These are phyloP conservation scores for Drosophila neutralis DNA, from an alignment of 2,888 invertebrate genomes.

Conservation along the genomic window DNA sequence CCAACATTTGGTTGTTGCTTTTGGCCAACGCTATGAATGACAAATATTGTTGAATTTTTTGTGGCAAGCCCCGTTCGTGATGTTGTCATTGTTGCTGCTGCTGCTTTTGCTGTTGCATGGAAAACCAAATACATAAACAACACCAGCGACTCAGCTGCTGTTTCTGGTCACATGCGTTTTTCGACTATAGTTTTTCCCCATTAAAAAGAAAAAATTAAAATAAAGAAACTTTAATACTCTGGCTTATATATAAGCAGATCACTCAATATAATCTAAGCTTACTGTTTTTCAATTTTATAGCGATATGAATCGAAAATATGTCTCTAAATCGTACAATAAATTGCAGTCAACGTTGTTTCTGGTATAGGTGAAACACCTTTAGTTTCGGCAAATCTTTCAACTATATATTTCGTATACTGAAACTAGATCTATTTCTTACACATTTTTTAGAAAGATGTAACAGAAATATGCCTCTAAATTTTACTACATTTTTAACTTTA, in stretches of 20 bases:
- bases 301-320: neutral
- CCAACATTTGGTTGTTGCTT: constrained; percentile 65
- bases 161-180: constrained; percentile 33
- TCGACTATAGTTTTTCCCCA: constrained; percentile 38
- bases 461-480: neutral
- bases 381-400: neutral
- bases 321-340: neutral
- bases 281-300: neutral
- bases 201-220: constrained; percentile 3
- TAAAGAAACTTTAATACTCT: constrained; percentile 32
- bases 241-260: neutral
- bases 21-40: constrained; percentile 56
- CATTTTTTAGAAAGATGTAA: neutral
- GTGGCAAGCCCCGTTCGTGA: constrained; percentile 43
- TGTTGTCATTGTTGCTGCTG: constrained; percentile 35
- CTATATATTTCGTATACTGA: neutral
- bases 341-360: neutral
- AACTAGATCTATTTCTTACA: neutral
- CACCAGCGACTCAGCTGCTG: constrained; percentile 46
- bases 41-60: constrained; percentile 63
- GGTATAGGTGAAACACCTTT: neutral
- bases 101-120: constrained; percentile 50
- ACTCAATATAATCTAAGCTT: neutral
- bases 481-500: neutral
- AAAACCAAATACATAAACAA: constrained; percentile 69